Evolutionary conservation across 2,113 vertebrate species (phyloP).

Genomic region (Xiphorhynchus elegans): DNA sequence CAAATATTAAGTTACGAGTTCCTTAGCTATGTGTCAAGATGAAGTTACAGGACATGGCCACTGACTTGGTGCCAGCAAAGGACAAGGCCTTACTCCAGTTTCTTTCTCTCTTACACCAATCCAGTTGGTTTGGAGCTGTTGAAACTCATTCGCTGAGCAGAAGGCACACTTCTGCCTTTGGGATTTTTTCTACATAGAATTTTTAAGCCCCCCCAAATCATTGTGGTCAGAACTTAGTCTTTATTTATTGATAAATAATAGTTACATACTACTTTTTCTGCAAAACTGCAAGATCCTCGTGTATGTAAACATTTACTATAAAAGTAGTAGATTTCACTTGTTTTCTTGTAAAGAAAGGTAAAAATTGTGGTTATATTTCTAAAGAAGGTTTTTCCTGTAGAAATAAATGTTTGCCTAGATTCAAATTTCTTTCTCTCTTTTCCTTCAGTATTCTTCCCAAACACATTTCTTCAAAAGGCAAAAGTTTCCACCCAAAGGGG

Average conservation of each 20-base stretch:
- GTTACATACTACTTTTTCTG: not conserved
- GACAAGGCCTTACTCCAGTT: not conserved
- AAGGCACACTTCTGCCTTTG: not conserved
- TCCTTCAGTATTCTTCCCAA: not conserved
- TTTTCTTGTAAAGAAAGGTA: not conserved
- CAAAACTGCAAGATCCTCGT: not conserved
- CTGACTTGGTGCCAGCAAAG: not conserved
- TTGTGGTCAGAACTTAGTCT: not conserved
- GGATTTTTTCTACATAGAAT: not conserved
- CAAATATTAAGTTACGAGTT: not conserved
- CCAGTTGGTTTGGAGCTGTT: not conserved
- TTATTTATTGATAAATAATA: not conserved
- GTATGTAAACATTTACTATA: not conserved
- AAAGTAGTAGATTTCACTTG: not conserved
- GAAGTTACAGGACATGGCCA: not conserved
- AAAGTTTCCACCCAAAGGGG: not conserved
- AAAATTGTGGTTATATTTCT: not conserved
- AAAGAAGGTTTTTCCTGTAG: not conserved
- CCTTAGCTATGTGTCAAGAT: not conserved
- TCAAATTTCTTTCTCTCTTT: not conserved
- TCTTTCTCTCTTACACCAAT: not conserved
- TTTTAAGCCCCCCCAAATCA: not conserved
- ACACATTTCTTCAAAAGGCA: not conserved
- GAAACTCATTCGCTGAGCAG: not conserved
- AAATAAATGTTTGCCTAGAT: not conserved